Base-by-base conservation (phyloP, 64 coral and sea anemone species). In the Hydrozoanthus tunicans region DNA sequence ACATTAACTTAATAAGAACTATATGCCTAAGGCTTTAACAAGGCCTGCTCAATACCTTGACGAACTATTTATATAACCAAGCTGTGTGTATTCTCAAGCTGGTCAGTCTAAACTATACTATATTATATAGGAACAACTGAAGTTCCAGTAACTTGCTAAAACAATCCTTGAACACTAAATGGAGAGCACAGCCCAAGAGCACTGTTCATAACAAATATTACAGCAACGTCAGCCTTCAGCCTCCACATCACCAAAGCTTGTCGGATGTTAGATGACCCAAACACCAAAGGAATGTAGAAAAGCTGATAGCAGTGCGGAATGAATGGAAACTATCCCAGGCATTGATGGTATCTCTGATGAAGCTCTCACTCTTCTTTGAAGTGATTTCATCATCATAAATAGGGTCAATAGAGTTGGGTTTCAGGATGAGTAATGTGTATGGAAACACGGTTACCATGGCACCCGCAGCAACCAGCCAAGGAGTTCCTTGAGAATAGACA, bases 321-420 rank as follows among this genome's bases (percentile, higher is more conserved):
- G 79, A 84, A 26, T 96, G 95, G 72, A 92, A 96, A 26, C 75
- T 70, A 60, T 96, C 92, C 95, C 95, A 96, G 58, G 93, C 91
- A 53, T 78, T 82, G 14, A 96, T 89, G 7, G 95, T 96, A 53
- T 92, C 76, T 43, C 95, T 75, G 32, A 96, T 86, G 7, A 94
- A 93, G 56, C 81, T 86, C 24, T 96, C 95, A 11, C 93, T 94
- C 72, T 94, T 94, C 88, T 90, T 94, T 56, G 86, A 58, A 52
- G 93, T 91, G 59, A 91, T 91, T 24, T 94, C 93, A 70, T 94
- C 77, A 79, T 96, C 95, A 54, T 96, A 96, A 90, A 96, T 96
- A n/a, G 95, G 95, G 13, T 96, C 95, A 70, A 96, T 94, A 7
- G 95, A 91, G 56, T 90, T 92, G 27, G 95, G 95, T 58, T 79